These are phyloP conservation scores for Xenops minutus DNA, from an alignment of 2,797 vertebrate genomes.

Conservation along the genomic window DNA sequence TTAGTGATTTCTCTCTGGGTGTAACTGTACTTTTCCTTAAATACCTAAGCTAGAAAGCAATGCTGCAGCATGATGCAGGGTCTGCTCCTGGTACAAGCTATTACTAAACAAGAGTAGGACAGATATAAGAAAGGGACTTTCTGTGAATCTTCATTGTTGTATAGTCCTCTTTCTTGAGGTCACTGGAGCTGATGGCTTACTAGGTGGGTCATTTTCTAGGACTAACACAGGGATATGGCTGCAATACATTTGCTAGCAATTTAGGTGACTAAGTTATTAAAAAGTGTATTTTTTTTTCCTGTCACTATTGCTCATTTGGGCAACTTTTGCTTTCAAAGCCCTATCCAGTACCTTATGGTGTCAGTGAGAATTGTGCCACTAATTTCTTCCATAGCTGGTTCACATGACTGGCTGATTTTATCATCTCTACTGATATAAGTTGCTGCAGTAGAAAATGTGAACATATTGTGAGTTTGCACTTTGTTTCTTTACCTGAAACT, in stretches of 20 bases:
- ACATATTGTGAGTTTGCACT: not conserved
- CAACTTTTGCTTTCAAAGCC: not conserved
- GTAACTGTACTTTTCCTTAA: not conserved
- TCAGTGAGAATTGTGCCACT: not conserved
- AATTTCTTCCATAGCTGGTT: not conserved
- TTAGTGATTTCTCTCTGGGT: not conserved
- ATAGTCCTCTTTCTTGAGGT: not conserved
- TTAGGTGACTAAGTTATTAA: not conserved
- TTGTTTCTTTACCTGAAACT: not conserved
- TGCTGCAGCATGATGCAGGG: not conserved
- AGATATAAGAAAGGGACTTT: not conserved
- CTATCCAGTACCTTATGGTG: not conserved
- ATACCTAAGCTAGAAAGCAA: not conserved
- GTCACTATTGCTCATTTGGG: not conserved
- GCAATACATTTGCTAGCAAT: not conserved
- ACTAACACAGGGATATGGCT: not conserved
- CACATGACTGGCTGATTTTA: not conserved
- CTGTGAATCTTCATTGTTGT: not conserved
- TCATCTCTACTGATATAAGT: not conserved
- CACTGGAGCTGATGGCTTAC: not conserved
- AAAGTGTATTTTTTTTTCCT: not conserved
- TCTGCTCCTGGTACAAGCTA: not conserved
- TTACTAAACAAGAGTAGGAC: not conserved
- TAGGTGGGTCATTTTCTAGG: not conserved
- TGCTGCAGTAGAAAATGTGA: not conserved